phyloP scores from a whole-genome alignment of 1,140 invertebrate species.

The Bombus huntii region DNA sequence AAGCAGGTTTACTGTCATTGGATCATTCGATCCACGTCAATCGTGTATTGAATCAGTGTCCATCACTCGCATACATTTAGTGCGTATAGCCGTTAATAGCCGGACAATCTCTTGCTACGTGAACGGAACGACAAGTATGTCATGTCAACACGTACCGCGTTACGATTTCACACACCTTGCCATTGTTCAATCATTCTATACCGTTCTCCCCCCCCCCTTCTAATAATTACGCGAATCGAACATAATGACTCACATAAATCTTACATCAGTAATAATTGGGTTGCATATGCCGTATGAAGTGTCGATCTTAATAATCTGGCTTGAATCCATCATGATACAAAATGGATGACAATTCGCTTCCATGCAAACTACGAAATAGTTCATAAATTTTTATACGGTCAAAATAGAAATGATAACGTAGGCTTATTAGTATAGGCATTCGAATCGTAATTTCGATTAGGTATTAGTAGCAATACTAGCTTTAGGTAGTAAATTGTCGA shows the following conservation, averaged over 20 bases:
- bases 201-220: too few species aligned
- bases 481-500: too few species aligned
- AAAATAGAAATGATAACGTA: too few species aligned
- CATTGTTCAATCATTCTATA: conserved; percentile 44
- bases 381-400: too few species aligned
- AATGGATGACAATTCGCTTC: not conserved
- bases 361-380: not conserved
- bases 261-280: not conserved
- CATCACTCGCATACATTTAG: conserved; percentile 62
- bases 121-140: conserved; percentile 66
- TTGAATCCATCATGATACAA: not conserved
- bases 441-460: too few species aligned
- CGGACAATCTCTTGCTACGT: conserved; percentile 62
- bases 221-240: conserved; percentile 18
- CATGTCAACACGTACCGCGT: conserved; percentile 58
- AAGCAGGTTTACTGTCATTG: conserved; percentile 63
- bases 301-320: not conserved
- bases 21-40: conserved; percentile 70
- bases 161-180: conserved; percentile 60
- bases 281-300: not conserved
- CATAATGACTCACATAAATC: conserved; percentile 7
- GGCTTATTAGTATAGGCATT: too few species aligned
- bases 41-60: conserved; percentile 69
- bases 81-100: conserved; percentile 63
- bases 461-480: too few species aligned